Base-by-base conservation (phyloP, 2,113 vertebrate species). In the Candoia aspera region DNA sequence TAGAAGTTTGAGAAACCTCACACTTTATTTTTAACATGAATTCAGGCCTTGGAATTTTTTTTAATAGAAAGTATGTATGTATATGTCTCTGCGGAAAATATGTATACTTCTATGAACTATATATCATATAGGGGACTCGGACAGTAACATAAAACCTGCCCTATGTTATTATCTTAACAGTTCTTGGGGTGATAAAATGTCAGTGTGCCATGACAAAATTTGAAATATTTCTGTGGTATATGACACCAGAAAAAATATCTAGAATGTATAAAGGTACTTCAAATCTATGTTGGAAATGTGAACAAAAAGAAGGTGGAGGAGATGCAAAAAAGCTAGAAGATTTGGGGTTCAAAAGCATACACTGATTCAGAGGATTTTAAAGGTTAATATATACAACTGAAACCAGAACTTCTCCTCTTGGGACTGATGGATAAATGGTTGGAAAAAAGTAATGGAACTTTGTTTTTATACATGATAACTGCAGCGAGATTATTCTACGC, bases 1-100 rank as follows among this genome's bases (percentile, higher is more conserved):
- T 1, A 94, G 91, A 15, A 49, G 55, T 89, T 57, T 94, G 94
- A 94, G 29, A 84, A 90, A 93, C 89, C 13, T 37, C 85, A 88
- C 55, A 13, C 90, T 68, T 86, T 1, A 68, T 59, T 91, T 62
- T 94, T 92, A 91, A 91, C 92, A 53, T 60, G 8, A 46, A 42
- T 42, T 79, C 8, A 42, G 73, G 21, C 37, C 33, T 79, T 79
- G 73, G 33, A 42, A 21, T 19, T 21, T 0, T 79, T 79, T 79
- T 79, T 79, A 79, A 79, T 9, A 79, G 15, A 42, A 79, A 79
- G 33, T 21, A 3, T 79, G 2, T 42, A 15, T 21, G 6, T 15
- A 37, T 37, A 79, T 79, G 37, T 37, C 68, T 24, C 17, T 6
- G 21, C 62, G 15, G 17, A 49, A 19, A 73, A 87, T 73, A 6